phyloP scores from a whole-genome alignment of 64 coral and sea anemone genomes.

The Dendrophyllia cribrosa region DNA sequence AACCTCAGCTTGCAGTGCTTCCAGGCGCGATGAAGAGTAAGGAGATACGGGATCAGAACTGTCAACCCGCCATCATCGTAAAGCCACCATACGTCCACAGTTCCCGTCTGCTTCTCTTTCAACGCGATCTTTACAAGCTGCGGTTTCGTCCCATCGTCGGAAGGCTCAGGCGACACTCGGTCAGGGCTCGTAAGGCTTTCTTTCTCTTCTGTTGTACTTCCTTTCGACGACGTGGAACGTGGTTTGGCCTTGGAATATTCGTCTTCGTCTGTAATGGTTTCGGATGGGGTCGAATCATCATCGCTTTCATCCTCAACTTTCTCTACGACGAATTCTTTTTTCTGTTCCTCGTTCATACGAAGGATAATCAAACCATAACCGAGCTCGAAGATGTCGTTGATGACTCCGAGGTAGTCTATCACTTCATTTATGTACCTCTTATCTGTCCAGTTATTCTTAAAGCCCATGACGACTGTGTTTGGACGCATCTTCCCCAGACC shows the following conservation, averaged over 20 bases:
- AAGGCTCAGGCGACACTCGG: conserved; percentile 3
- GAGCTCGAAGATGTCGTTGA: conserved; percentile 85
- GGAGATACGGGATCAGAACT: conserved; percentile 74
- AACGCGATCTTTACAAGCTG: conserved; percentile 45
- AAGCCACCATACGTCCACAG: conserved; percentile 92
- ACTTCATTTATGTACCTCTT: conserved; percentile 13
- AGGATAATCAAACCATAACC: conserved; percentile 77
- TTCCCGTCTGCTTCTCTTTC: conserved; percentile 75
- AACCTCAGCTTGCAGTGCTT: conserved; percentile 76
- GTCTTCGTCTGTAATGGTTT: conserved; percentile 5
- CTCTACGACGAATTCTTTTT: not conserved
- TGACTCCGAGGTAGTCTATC: conserved; percentile 76
- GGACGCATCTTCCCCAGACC: conserved; percentile 91
- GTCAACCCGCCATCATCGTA: conserved; percentile 93
- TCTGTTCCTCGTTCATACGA: conserved; percentile 52
- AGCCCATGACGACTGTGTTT: conserved; percentile 89
- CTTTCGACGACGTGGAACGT: not conserved
- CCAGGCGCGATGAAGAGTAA: conserved; percentile 83
- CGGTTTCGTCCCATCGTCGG: conserved; percentile 16
- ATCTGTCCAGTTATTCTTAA: conserved; percentile 79
- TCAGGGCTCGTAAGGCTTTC: conserved; percentile 27
- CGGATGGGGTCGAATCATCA: not conserved
- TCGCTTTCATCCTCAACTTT: not conserved
- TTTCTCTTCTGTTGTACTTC: not conserved
- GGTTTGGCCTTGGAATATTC: conserved; percentile 10